phyloP scores from a whole-genome alignment of 2,113 vertebrate species.

The Gobiocypris rarus region DNA sequence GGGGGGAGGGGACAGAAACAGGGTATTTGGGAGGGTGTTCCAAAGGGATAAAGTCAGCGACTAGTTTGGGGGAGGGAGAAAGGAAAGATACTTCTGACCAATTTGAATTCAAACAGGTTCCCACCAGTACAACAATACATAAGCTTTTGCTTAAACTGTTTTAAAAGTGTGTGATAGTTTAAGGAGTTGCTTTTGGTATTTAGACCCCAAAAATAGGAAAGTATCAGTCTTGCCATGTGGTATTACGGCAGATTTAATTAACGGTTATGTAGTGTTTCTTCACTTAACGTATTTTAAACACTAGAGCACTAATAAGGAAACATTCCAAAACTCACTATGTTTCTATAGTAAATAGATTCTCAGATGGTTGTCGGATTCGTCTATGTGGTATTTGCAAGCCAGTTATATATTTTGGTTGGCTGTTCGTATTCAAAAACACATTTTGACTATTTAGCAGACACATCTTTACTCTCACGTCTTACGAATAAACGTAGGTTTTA shows the following conservation, averaged over 20 bases:
- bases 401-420: slow-evolving; percentile 33
- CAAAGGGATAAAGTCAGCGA: not conserved
- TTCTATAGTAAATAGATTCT: slow-evolving; percentile 39
- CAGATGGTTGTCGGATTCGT: not conserved
- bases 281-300: slow-evolving; percentile 24
- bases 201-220: slow-evolving; percentile 26
- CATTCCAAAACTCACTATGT: slow-evolving; percentile 43
- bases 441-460: slow-evolving; percentile 12
- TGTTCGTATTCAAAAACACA: slow-evolving; percentile 26
- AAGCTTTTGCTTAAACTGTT: slow-evolving; percentile 20
- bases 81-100: slow-evolving; percentile 25
- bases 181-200: slow-evolving; percentile 34
- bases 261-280: slow-evolving; percentile 19
- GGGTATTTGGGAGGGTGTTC: not conserved
- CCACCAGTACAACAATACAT: slow-evolving; percentile 39
- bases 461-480: not conserved
- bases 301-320: slow-evolving; percentile 16
- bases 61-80: not conserved
- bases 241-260: slow-evolving; percentile 40
- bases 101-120: slow-evolving; percentile 28
- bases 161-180: slow-evolving; percentile 21
- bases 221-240: slow-evolving; percentile 14
- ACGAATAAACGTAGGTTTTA: not conserved
- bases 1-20: slow-evolving; percentile 60
- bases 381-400: slow-evolving; percentile 16